Base-by-base conservation (phyloP, 1,140 invertebrate species). In the Drosophila repleta region DNA sequence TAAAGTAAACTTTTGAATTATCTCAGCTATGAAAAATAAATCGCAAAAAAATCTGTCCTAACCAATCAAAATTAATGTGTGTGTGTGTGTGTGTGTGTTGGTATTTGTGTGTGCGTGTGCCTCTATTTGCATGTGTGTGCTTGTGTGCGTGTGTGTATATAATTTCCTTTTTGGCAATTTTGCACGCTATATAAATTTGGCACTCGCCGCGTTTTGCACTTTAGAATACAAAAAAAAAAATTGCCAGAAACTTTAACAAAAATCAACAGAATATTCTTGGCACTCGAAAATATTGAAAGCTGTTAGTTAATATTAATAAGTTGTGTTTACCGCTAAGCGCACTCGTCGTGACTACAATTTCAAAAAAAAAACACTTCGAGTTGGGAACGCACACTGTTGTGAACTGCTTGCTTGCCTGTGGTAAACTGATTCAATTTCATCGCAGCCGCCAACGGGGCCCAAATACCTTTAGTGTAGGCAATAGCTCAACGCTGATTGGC, bases 301-400 rank as follows among this genome's bases (percentile, higher is more conserved):
- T 68, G 41, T 60, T 52, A 37, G 37, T 66, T 46, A 66, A 55
- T 35, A 29, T 43, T 35, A 70, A 67, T 43, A 57, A 57, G 48
- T 57, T 80, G 62, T 85, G 74, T 84, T 84, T 84, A 84, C 81
- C 81, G 81, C 81, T 84, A 70, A 84, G 76, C 81, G 81, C 58
- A 79, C 79, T 76, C 60, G 77, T 81, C 77, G 79, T 76, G 67
- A 67, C 52, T 64, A 61, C n/a, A 63, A 62, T 69, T 67, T 57
- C 17, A 39, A 65, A 55, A 69, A 29, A 72, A 58, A 21, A 49
- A 26, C 53, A 74, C 60, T 70, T 66, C 52, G 20, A 15, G 46
- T 46, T n/a, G 2, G 21, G n/a, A 55, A 39, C 52, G 43, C 37
- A 65, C 43, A 49, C 15, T 15, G 49, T 32, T 76, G 58, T 49